Conservation (phyloP, 2,888 invertebrate species). For the Notocelia uddmanniana region DNA sequence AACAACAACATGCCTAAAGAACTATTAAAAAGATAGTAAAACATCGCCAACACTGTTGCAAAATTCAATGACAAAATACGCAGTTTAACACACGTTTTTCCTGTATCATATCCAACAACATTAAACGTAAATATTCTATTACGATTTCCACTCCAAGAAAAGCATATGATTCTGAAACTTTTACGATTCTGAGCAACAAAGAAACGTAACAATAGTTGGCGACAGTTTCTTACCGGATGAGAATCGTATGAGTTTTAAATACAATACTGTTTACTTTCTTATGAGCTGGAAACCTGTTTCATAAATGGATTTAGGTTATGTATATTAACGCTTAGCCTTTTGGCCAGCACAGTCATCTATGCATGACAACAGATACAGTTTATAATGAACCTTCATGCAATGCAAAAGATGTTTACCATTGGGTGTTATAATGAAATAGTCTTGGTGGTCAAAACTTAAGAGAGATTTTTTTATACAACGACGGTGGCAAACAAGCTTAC, state of each 20-base stretch:
- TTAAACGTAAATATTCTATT: constrained; percentile 6
- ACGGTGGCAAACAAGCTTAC: too few relatives aligned
- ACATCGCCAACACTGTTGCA: not conserved
- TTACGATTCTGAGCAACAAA: constrained; percentile 29
- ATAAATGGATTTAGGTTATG: constrained; percentile 11
- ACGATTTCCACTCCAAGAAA: constrained; percentile 27
- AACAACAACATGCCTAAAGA: too few relatives aligned
- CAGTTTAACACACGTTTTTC: too few relatives aligned
- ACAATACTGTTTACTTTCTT: constrained; percentile 39
- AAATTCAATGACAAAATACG: not conserved
- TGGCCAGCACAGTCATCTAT: too few relatives aligned
- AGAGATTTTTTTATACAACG: too few relatives aligned
- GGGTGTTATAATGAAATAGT: too few relatives aligned
- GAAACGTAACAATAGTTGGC: constrained; percentile 29
- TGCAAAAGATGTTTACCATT: too few relatives aligned
- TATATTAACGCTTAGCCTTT: too few relatives aligned
- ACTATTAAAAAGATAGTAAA: too few relatives aligned
- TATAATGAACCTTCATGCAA: too few relatives aligned
- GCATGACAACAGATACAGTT: too few relatives aligned
- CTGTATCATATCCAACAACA: not conserved
- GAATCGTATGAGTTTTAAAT: constrained; percentile 34
- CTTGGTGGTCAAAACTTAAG: too few relatives aligned
- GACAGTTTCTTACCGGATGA: constrained; percentile 24
- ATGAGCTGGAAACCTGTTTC: constrained; percentile 26
- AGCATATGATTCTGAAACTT: constrained; percentile 31